These are phyloP conservation scores for Beaufortia kweichowensis DNA, from an alignment of 2,113 vertebrate genomes.

Conservation along the genomic window DNA sequence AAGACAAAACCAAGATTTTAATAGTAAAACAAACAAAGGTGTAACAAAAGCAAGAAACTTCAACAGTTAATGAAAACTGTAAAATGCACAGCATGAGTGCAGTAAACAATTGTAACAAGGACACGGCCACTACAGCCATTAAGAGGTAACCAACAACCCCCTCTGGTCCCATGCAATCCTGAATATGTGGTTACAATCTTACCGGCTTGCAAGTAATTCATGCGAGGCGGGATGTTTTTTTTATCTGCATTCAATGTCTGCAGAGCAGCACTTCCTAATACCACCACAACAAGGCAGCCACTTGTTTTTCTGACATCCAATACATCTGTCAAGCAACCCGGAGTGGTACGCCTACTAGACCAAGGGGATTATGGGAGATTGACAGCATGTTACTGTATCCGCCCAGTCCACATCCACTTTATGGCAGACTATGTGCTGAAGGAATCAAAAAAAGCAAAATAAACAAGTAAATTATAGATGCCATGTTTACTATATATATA, in stretches of 20 bases:
- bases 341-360: constrained; percentile 24
- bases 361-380: constrained; percentile 38
- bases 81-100: background rate
- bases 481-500: too few species aligned
- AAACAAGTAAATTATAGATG: too few species aligned
- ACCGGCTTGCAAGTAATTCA: too few species aligned
- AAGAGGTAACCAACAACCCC: too few species aligned
- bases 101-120: too few species aligned
- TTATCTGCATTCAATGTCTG: constrained; percentile 28
- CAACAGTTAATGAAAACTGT: background rate
- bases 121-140: too few species aligned
- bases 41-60: background rate
- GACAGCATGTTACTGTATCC: constrained; percentile 22
- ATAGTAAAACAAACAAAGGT: background rate
- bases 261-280: constrained; percentile 1
- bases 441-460: background rate
- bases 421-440: background rate
- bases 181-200: too few species aligned
- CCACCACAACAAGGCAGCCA: constrained; percentile 6
- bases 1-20: background rate
- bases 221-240: background rate
- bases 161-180: too few species aligned
- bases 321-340: constrained; percentile 43
- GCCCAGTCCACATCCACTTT: background rate
- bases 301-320: constrained; percentile 40